phyloP scores from a whole-genome alignment of 1,140 invertebrate species.

The Cyclargus thomasi region DNA sequence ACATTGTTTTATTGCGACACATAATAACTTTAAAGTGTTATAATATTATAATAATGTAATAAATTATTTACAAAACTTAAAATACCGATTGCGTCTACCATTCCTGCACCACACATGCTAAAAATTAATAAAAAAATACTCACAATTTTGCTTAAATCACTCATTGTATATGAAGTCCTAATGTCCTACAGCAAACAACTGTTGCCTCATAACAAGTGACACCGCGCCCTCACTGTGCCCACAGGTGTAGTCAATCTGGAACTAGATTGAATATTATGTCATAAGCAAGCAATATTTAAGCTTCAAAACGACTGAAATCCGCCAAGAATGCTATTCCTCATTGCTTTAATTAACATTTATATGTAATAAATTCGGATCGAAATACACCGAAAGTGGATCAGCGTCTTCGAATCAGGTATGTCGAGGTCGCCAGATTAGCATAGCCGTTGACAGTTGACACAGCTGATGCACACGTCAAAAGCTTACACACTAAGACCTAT shows the following conservation, averaged over 20 bases:
- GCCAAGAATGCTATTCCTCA: constrained; percentile 55
- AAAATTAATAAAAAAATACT: constrained; percentile 32
- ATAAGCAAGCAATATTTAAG: constrained; percentile 49
- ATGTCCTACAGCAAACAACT: not conserved
- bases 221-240: constrained; percentile 34
- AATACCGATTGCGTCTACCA: too few relatives aligned
- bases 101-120: too few relatives aligned
- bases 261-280: constrained; percentile 56
- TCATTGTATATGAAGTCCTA: constrained; percentile 31
- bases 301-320: constrained; percentile 50
- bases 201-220: not conserved
- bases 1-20: too few relatives aligned
- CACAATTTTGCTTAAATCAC: constrained; percentile 41
- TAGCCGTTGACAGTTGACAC: constrained; percentile 33
- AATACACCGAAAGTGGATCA: constrained; percentile 67
- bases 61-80: too few relatives aligned
- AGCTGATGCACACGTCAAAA: not conserved
- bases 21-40: too few relatives aligned
- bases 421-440: constrained; percentile 64
- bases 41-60: too few relatives aligned
- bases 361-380: constrained; percentile 64
- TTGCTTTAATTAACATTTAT: constrained; percentile 69
- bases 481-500: not conserved
- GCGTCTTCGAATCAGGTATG: constrained; percentile 57
- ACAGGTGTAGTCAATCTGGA: constrained; percentile 59